Percentiles rank a stretch among this genome's conserved stretches.
Evolutionary conservation across 2,113 vertebrate species (phyloP).

Genomic region (Choloepus hoffmanni): DNA sequence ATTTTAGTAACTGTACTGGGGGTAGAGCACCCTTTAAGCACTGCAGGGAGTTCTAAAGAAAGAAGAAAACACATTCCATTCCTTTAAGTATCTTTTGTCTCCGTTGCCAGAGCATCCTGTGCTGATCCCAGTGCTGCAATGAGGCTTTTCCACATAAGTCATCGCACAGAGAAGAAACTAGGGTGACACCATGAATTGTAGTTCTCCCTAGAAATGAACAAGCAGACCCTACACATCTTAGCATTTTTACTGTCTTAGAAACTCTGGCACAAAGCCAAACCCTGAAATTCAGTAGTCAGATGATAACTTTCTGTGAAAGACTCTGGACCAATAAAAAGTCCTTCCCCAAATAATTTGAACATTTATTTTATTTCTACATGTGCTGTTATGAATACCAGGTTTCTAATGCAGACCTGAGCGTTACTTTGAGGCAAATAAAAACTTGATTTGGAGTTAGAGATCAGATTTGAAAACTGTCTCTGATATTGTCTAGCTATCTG

Average conservation of each 20-base stretch:
- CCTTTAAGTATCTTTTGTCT: background rate
- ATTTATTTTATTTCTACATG: conserved; percentile 22
- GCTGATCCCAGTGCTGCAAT: background rate
- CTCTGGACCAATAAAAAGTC: background rate
- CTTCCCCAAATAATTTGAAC: background rate
- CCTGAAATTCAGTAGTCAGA: background rate
- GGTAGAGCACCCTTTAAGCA: background rate
- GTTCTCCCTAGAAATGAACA: background rate
- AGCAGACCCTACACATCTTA: rapidly evolving
- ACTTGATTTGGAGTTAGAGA: background rate
- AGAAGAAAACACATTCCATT: background rate
- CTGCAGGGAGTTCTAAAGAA: background rate
- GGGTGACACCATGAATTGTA: background rate
- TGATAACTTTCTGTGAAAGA: background rate
- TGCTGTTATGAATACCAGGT: background rate
- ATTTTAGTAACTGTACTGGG: background rate
- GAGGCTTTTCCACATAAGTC: background rate
- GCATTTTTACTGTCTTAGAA: background rate
- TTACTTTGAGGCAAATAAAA: conserved; percentile 21
- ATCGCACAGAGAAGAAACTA: background rate
- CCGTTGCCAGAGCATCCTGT: background rate
- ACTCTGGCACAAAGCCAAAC: background rate
- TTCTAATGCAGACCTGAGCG: background rate
- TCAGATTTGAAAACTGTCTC: conserved; percentile 2
- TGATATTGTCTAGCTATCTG: background rate